Conservation (phyloP, 2,113 vertebrate species). For the Pygathrix nemaeus region DNA sequence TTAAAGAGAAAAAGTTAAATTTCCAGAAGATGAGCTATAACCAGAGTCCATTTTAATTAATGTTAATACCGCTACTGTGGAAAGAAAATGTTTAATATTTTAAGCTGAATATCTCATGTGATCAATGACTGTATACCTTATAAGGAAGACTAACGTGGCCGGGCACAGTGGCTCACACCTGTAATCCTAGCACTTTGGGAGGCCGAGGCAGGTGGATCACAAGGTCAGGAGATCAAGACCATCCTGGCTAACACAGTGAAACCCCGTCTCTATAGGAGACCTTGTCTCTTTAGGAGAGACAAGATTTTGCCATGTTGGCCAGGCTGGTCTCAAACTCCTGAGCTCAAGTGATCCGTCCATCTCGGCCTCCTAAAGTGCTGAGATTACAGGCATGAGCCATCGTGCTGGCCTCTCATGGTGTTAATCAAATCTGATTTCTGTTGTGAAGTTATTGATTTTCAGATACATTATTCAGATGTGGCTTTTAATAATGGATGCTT, state of each 20-base stretch:
- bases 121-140: background rate
- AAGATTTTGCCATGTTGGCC: too few species aligned
- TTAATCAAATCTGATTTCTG: background rate
- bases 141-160: background rate
- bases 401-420: too few species aligned
- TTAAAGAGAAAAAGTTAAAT: background rate
- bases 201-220: too few species aligned
- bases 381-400: too few species aligned
- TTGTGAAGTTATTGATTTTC: background rate
- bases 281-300: too few species aligned
- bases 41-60: background rate
- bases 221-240: too few species aligned
- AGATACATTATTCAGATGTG: background rate
- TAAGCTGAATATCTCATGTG: background rate
- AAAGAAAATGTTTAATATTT: background rate
- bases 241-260: too few species aligned
- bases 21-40: background rate
- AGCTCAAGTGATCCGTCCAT: fast-evolving
- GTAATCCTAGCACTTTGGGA: too few species aligned
- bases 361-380: too few species aligned
- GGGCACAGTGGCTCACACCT: too few species aligned
- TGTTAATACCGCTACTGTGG: background rate
- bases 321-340: too few species aligned
- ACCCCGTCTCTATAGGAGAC: too few species aligned
- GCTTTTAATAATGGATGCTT: background rate